These are phyloP conservation scores for Oopsacas minuta DNA, from an alignment of 37 sponge, comb jelly and placozoan species.

Conservation along the genomic window DNA sequence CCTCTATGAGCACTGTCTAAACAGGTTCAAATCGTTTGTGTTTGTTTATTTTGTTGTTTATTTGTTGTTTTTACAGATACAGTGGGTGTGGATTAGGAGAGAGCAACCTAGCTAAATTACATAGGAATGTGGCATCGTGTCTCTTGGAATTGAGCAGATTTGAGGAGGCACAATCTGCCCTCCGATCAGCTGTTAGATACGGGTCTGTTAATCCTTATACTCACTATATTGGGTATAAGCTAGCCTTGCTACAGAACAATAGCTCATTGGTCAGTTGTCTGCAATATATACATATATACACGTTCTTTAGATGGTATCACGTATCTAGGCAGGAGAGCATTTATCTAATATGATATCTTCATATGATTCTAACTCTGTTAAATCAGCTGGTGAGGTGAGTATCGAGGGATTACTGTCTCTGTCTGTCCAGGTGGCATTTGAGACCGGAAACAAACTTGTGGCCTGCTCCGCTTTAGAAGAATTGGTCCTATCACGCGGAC, in stretches of 20 bases:
- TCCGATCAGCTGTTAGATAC: conserved; percentile 28
- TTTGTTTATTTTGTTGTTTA: too few relatives aligned
- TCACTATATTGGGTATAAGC: conserved; percentile 61
- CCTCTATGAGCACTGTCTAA: neutral
- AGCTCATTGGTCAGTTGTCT: neutral
- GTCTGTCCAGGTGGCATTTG: conserved; percentile 81
- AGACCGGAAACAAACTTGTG: conserved; percentile 27
- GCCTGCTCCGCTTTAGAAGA: conserved; percentile 44
- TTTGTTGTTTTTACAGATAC: neutral
- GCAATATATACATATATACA: neutral
- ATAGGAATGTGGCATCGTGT: neutral
- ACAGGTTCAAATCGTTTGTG: too few relatives aligned
- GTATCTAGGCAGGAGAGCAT: neutral
- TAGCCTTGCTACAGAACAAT: conserved; percentile 33
- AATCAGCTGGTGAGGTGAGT: conserved; percentile 12
- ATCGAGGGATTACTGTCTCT: conserved; percentile 51
- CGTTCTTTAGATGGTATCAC: too few relatives aligned
- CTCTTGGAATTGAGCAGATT: neutral
- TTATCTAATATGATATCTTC: neutral
- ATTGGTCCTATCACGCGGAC: conserved; percentile 22
- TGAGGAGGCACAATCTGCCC: conserved; percentile 35
- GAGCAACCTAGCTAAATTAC: neutral
- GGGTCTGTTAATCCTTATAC: conserved; percentile 39
- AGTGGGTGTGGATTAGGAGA: neutral
- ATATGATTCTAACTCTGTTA: neutral